phyloP scores from a whole-genome alignment of 2,797 vertebrate genomes.

The Neostethus bicornis region DNA sequence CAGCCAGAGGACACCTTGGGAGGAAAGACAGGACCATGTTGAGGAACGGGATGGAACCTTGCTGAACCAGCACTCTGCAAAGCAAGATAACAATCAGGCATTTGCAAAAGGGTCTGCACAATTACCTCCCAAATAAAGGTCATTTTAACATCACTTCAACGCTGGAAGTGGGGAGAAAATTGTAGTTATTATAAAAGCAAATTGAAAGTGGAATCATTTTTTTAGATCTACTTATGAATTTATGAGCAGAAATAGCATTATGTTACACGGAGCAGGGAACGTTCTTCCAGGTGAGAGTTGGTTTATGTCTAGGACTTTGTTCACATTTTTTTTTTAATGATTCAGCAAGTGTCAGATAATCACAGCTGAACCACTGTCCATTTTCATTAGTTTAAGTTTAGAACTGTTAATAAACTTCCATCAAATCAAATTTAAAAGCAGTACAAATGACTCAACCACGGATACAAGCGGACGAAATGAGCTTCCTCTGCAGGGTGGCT shows the following conservation, averaged over 20 bases:
- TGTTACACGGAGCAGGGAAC: constrained; percentile 1
- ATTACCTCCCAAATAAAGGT: constrained; percentile 96
- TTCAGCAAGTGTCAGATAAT: too few species aligned
- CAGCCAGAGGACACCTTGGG: constrained; percentile 98
- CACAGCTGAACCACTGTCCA: too few species aligned
- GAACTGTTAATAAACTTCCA: too few species aligned
- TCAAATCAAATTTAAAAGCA: too few species aligned
- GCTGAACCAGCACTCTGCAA: constrained; percentile 95
- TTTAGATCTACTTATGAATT: constrained; percentile 24
- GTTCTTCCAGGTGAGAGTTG: constrained; percentile 1
- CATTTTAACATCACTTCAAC: constrained; percentile 80
- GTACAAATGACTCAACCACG: too few species aligned
- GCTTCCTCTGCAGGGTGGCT: too few species aligned
- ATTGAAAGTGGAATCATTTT: constrained; percentile 51
- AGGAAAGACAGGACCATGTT: constrained; percentile 90
- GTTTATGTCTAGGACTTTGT: too few species aligned
- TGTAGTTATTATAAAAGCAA: constrained; percentile 59
- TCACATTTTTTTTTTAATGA: too few species aligned
- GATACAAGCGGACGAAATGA: too few species aligned
- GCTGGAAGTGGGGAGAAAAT: constrained; percentile 39
- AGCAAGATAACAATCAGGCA: constrained; percentile 95
- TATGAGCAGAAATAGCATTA: constrained; percentile 16
- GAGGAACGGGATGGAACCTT: constrained; percentile 89
- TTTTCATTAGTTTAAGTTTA: too few species aligned
- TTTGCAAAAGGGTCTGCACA: constrained; percentile 85